Percentiles rank a stretch among this genome's conserved stretches.
These are phyloP conservation scores for Drosophila setosimentum DNA, from an alignment of 2,888 invertebrate genomes.

Conservation along the genomic window DNA sequence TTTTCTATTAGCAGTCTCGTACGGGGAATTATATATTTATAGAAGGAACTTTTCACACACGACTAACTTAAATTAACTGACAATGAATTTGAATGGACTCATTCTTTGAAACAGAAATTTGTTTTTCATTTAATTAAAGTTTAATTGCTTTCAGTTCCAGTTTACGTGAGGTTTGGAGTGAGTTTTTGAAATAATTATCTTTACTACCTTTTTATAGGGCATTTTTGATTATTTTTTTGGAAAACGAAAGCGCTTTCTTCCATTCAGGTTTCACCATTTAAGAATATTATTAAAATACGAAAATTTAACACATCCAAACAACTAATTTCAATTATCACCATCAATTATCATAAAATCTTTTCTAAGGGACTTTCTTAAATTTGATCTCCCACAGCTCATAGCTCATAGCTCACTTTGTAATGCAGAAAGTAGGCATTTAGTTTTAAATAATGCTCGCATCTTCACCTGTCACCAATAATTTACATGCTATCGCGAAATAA, in stretches of 20 bases:
- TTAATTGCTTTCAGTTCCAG: background rate
- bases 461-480: slow-evolving; percentile 23
- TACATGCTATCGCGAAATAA: slow-evolving; percentile 37
- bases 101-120: background rate
- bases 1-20: background rate
- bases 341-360: background rate
- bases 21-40: background rate
- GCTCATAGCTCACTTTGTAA: slow-evolving; percentile 30
- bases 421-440: slow-evolving; percentile 26
- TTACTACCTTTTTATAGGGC: background rate
- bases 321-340: background rate
- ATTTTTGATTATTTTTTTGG: background rate
- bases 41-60: background rate
- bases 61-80: background rate
- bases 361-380: background rate
- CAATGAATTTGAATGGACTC: background rate
- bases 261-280: background rate
- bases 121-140: background rate
- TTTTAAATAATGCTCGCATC: slow-evolving; percentile 22
- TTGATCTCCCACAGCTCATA: slow-evolving; percentile 3
- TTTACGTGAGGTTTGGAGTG: background rate
- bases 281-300: background rate
- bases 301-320: background rate
- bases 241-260: background rate
- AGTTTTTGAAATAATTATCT: background rate